Evolutionary conservation across 1,140 invertebrate species (phyloP).

Genomic region (Epicauta chinensis): DNA sequence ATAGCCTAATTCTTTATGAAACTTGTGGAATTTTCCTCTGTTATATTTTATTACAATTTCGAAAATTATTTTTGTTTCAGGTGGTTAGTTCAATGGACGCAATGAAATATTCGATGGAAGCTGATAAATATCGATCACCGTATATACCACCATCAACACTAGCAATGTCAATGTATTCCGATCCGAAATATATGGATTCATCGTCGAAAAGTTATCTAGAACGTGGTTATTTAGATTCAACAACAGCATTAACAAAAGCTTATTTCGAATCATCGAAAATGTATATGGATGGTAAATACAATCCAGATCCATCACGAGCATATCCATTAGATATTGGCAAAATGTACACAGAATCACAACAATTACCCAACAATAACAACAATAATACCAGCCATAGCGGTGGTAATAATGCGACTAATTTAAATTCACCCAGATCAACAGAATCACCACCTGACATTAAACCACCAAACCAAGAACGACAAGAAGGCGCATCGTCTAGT

Average conservation of each 20-base stretch:
- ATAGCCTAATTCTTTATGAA: too few species aligned
- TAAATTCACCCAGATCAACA: slow-evolving; percentile 51
- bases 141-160: slow-evolving; percentile 58
- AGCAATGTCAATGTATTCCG: slow-evolving; percentile 63
- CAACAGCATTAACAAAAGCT: slow-evolving; percentile 68
- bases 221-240: slow-evolving; percentile 52
- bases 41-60: background rate
- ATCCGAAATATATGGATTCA: slow-evolving; percentile 56
- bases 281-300: slow-evolving; percentile 67
- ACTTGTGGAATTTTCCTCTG: too few species aligned
- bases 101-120: slow-evolving; percentile 71
- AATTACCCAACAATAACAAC: slow-evolving; percentile 31
- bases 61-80: slow-evolving; percentile 49
- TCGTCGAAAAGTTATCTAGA: slow-evolving; percentile 64
- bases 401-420: slow-evolving; percentile 25
- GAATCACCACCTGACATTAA: slow-evolving; percentile 55
- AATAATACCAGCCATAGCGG: slow-evolving; percentile 41
- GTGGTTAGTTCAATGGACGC: slow-evolving; percentile 68
- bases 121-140: slow-evolving; percentile 64
- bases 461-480: slow-evolving; percentile 46
- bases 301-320: slow-evolving; percentile 35
- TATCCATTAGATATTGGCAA: slow-evolving; percentile 60
- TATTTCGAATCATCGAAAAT: slow-evolving; percentile 70
- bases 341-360: slow-evolving; percentile 49
- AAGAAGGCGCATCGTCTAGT: slow-evolving; percentile 49